Base-by-base conservation (phyloP, 1,140 invertebrate species). In the Bombus huntii region DNA sequence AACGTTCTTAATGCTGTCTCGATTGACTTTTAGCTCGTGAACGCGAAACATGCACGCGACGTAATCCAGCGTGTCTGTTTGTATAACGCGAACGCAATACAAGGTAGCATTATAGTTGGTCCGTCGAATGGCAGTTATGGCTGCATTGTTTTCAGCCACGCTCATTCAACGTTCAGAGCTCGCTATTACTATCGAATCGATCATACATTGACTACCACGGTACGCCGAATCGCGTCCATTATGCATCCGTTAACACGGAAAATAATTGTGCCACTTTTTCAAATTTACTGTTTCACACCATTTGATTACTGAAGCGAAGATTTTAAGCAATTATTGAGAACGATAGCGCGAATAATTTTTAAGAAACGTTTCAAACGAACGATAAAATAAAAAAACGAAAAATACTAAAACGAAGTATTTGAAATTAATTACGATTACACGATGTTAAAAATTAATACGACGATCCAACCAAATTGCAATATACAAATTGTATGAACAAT, bases 81-180 rank as follows among this genome's bases (percentile, higher is more conserved):
- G 28, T 34, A 34, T 59, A 44, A 25, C 34, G 28, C 12, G 57
- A 13, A 34, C 44, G 37, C 31, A 37, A 47, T 25, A 15, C 68
- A 18, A 28, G 39, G 25, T 9, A 68, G 42, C 47, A 28, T 18
- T 57, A 28, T 57, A 77, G 44, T 42, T 68, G 59, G 57, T 76
- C 18, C 31, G 44, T 59, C 62, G 65, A 68, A 78, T 57, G 25
- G 62, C 74, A 77, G 74, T 78, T 83, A 83, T 78, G 81, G 74
- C 47, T 39, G 22, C 74, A 83, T 83, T 83, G 81, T 83, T 83
- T 77, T 77, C 81, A 70, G 37, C 18, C 44, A 83, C 65, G 74
- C 34, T 68, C 62, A 42, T 83, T 83, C 74, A 83, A 53, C 74
- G 70, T 83, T 59, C 73, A 83, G 25, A 83, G 62, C 74, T 57